Percentiles rank a stretch among this genome's conserved stretches.
Conservation (phyloP, 2,113 vertebrate species). For the Pygoscelis antarcticus region DNA sequence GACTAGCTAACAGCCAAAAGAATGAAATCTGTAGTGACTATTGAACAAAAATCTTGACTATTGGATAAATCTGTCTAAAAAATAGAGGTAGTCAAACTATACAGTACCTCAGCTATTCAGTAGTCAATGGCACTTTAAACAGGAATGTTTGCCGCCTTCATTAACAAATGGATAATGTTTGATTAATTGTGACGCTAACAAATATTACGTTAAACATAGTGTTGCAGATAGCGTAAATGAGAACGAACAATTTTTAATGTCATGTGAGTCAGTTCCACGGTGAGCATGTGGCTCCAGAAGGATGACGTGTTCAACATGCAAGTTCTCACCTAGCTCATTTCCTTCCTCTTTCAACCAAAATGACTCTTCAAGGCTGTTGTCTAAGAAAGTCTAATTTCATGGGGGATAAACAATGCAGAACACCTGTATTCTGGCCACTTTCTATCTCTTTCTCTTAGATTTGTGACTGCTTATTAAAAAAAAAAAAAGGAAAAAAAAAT, state of each 20-base stretch:
- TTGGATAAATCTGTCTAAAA: not conserved
- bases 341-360: not conserved
- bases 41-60: not conserved
- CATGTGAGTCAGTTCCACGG: conserved; percentile 26
- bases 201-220: not conserved
- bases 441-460: not conserved
- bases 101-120: not conserved
- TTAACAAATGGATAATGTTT: not conserved
- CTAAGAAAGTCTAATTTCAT: not conserved
- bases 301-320: not conserved
- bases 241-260: conserved; percentile 27
- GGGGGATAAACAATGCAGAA: not conserved
- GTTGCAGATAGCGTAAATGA: not conserved
- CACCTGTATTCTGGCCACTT: not conserved
- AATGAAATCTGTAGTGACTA: not conserved
- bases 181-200: not conserved
- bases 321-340: not conserved
- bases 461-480: not conserved
- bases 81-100: not conserved
- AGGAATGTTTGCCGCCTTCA: not conserved
- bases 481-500: not conserved
- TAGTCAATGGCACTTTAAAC: not conserved
- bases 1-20: not conserved
- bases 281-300: conserved; percentile 12
- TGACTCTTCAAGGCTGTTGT: not conserved